Conservation (phyloP, 2,888 invertebrate species). For the Xylota segnis region DNA sequence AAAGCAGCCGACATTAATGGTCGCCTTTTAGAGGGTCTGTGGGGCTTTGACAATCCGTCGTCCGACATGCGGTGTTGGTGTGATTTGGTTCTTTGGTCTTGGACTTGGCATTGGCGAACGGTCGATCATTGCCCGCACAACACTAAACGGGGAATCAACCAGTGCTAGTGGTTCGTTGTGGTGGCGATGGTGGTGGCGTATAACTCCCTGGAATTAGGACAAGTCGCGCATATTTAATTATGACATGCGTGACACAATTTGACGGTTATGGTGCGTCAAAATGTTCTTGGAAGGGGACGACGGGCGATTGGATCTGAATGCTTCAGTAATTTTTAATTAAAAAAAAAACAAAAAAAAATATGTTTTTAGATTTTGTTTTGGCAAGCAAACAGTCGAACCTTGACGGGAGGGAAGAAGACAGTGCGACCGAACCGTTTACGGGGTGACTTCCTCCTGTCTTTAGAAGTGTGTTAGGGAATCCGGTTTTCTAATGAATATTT, state of each 20-base stretch:
- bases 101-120: conserved; percentile 72
- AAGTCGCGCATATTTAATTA: conserved; percentile 75
- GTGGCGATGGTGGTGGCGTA: conserved; percentile 19
- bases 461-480: conserved; percentile 47
- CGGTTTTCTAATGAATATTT: conserved; percentile 55
- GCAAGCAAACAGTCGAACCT: conserved; percentile 32
- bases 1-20: conserved; percentile 51
- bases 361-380: conserved; percentile 31
- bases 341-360: conserved; percentile 21
- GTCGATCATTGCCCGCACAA: conserved; percentile 62
- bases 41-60: conserved; percentile 27
- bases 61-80: not conserved
- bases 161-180: conserved; percentile 8
- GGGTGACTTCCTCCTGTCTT: conserved; percentile 69
- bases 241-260: conserved; percentile 76
- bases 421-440: conserved; percentile 57
- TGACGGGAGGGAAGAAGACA: conserved; percentile 44
- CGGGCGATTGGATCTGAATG: conserved; percentile 53
- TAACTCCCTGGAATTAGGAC: conserved; percentile 68
- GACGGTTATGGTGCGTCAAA: conserved; percentile 69
- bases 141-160: conserved; percentile 20
- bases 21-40: conserved; percentile 55
- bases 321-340: conserved; percentile 59
- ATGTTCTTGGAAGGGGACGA: conserved; percentile 70
- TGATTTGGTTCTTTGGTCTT: conserved; percentile 58